phyloP scores from a whole-genome alignment of 2,797 vertebrate genomes.

The Vireo griseus region DNA sequence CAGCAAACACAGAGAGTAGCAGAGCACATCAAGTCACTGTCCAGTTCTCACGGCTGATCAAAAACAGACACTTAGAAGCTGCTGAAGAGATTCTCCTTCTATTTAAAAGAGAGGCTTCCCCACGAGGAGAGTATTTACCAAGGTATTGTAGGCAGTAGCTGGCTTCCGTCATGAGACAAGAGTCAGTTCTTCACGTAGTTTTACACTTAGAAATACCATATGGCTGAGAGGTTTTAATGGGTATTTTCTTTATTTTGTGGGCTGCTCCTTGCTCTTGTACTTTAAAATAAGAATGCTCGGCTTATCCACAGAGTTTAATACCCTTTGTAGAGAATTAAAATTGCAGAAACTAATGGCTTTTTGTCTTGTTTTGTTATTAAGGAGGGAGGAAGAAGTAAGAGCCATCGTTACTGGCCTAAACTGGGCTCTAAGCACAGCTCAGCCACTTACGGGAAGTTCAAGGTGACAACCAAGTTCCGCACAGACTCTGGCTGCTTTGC shows the following conservation, averaged over 20 bases:
- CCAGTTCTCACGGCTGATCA: neutral
- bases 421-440: slow-evolving; percentile 97
- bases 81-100: neutral
- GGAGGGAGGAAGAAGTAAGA: slow-evolving; percentile 93
- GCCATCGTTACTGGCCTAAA: slow-evolving; percentile 97
- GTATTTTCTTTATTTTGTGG: neutral
- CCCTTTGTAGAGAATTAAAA: neutral
- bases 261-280: neutral
- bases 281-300: neutral
- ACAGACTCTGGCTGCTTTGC: slow-evolving; percentile 97
- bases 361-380: slow-evolving; percentile 50
- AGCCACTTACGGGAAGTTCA: slow-evolving; percentile 95
- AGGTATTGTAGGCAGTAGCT: neutral
- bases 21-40: neutral
- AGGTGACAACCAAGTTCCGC: slow-evolving; percentile 97
- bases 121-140: neutral
- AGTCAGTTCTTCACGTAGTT: neutral
- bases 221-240: neutral
- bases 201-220: neutral
- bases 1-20: neutral
- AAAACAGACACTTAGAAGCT: neutral
- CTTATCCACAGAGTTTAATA: neutral
- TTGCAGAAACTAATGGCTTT: neutral
- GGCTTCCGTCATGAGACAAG: neutral
- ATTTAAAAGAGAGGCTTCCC: neutral